Evolutionary conservation across 1,140 invertebrate species (phyloP), one percentile per base, ranked within the genome.

Genomic region (Penaeus vannamei): DNA sequence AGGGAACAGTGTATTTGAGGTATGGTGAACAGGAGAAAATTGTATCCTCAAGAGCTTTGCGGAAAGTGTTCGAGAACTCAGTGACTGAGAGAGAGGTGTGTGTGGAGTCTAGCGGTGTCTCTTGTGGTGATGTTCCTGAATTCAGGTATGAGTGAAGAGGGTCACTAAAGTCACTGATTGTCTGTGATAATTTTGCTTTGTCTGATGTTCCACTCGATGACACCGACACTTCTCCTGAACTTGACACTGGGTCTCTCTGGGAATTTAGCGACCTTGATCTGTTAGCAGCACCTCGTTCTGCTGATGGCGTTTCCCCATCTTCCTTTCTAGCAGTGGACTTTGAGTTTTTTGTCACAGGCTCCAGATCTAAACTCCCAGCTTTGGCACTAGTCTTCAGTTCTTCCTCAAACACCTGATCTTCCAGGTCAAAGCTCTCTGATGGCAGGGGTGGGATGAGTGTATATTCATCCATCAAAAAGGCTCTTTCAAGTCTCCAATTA

Each of bases 401-500:
- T 64, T 79, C 82, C 42, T 85, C 88, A 86, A 90, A 90, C 29
- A 86, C 88, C 17, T 81, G 72, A 53, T 90, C 88, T 59, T 90
- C 88, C 20, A 90, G 76, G 26, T 90, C 88, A 86, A 90, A 90
- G 32, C 88, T 90, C 59, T 90, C 88, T 32, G 88, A 90, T 23
- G 88, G 88, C n/a, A 90, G 84, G 17, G 91, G 84, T 59, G 91
- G 69, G 26, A 91, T 88, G 26, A 86, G 82, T 17, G 87, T 90
- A 64, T 69, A 91, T 85, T 90, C 91, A 60, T 90, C 85, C 20
- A 89, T 72, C 36, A 99, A 93, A 93, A 98, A 99, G 0, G 97
- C 96, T 91, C 96, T 96, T 94, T 99, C 98, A 8, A 99, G 93
- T 85, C 97, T 95, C 95, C 97, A 97, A 91, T 98, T 98, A 92